Percentiles rank a stretch among this genome's conserved stretches.
Conservation (phyloP, 2,113 vertebrate species). For the Oryzias celebensis region DNA sequence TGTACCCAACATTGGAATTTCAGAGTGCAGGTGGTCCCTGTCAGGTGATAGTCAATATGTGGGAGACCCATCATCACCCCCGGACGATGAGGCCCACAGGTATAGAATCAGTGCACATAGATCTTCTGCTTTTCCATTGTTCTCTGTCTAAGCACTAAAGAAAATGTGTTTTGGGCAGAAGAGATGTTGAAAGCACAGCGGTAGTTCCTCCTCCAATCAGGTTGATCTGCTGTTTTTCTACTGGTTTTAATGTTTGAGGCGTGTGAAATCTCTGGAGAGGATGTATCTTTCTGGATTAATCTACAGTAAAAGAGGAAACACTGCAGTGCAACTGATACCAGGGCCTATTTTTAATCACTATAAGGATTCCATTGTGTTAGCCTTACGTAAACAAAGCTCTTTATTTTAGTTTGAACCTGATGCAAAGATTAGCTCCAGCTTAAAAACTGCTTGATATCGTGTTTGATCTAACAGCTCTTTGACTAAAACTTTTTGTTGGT, state of each 20-base stretch:
- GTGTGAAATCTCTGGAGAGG: neutral
- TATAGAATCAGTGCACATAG: conserved; percentile 72
- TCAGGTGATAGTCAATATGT: conserved; percentile 98
- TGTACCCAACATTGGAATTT: conserved; percentile 93
- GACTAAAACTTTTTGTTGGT: neutral
- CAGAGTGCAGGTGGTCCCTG: conserved; percentile 92
- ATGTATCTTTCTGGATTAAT: conserved; percentile 5
- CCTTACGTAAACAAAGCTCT: conserved; percentile 6
- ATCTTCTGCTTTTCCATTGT: too few species aligned
- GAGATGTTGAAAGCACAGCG: neutral
- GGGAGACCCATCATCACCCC: conserved; percentile 98
- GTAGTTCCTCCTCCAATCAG: neutral
- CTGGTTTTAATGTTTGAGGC: neutral
- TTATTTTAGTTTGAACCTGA: conserved; percentile 15
- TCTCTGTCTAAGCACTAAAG: too few species aligned
- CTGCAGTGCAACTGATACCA: conserved; percentile 16
- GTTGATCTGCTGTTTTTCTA: neutral
- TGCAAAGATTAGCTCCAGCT: conserved; percentile 8
- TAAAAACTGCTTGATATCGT: neutral
- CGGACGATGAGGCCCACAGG: conserved; percentile 97
- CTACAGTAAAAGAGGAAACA: conserved; percentile 21
- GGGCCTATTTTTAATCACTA: neutral
- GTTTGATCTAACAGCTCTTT: neutral
- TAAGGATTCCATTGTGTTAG: conserved; percentile 13
- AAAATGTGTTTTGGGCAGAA: neutral